Percentiles rank a stretch among this genome's conserved stretches.
These are phyloP conservation scores for Equus przewalskii DNA, from an alignment of 2,113 vertebrate species.

Conservation along the genomic window DNA sequence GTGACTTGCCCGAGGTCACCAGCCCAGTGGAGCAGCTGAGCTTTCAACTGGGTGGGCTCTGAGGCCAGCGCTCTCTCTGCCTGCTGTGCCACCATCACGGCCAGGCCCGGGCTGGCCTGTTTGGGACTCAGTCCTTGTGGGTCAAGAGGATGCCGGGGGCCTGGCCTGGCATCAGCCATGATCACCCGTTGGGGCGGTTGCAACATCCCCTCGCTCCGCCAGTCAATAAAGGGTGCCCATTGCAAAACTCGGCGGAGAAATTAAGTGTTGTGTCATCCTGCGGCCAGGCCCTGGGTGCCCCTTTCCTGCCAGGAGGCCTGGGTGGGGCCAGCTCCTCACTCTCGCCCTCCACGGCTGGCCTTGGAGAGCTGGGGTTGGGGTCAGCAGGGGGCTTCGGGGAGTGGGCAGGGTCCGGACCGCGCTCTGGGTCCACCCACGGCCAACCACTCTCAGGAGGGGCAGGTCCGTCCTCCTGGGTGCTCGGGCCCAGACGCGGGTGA, in stretches of 20 bases:
- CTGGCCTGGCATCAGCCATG: not conserved
- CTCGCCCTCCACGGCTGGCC: not conserved
- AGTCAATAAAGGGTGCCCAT: conserved; percentile 73
- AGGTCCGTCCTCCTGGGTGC: not conserved
- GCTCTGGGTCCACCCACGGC: not conserved
- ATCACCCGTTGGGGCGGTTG: conserved; percentile 64
- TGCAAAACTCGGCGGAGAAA: conserved; percentile 78
- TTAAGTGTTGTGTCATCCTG: conserved; percentile 79
- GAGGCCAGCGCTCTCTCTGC: not conserved
- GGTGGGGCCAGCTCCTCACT: not conserved
- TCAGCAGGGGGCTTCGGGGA: not conserved
- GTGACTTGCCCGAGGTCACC: not conserved
- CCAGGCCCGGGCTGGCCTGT: not conserved
- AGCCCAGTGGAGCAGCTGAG: not conserved
- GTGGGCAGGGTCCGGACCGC: no score
- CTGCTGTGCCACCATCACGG: accelerated
- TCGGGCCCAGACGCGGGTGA: not conserved
- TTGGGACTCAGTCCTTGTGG: not conserved
- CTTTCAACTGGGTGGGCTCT: not conserved
- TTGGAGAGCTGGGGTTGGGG: not conserved
- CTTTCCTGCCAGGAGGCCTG: conserved; percentile 72
- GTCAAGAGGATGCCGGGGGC: not conserved
- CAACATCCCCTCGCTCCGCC: conserved; percentile 61
- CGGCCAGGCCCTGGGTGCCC: conserved; percentile 56
- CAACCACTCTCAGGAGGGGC: not conserved